Conservation (phyloP, 1,140 invertebrate species). For the Scaptomyza graminum region DNA sequence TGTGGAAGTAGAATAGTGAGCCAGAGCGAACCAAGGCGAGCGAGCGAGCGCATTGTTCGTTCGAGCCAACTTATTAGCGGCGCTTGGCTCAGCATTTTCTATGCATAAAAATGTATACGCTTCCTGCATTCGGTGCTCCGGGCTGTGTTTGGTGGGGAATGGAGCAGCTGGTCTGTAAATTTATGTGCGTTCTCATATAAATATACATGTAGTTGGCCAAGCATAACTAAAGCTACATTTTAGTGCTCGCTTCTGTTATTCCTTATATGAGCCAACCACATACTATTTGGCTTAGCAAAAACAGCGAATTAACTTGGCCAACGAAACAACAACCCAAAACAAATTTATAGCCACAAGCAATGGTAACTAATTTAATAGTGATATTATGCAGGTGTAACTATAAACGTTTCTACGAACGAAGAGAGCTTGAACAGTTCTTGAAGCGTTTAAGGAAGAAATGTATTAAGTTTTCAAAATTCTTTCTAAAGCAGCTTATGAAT, state of each 20-base stretch:
- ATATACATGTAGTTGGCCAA: constrained; percentile 61
- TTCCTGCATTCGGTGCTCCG: constrained; percentile 19
- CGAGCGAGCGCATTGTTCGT: constrained; percentile 49
- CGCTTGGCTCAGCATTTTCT: constrained; percentile 69
- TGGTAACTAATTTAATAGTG: constrained; percentile 30
- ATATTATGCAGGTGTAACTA: neutral
- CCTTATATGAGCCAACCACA: constrained; percentile 20
- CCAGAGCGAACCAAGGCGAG: constrained; percentile 20
- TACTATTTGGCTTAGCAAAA: constrained; percentile 60
- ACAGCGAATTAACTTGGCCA: constrained; percentile 67
- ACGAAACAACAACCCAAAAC: constrained; percentile 13
- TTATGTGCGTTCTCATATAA: constrained; percentile 68
- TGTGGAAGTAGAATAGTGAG: constrained; percentile 12
- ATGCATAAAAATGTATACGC: constrained; percentile 76
- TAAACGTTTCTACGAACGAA: constrained; percentile 5
- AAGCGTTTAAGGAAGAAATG: too few species aligned
- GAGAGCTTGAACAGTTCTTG: neutral
- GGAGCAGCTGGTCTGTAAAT: constrained; percentile 40
- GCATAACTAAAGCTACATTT: constrained; percentile 66
- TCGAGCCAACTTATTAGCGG: constrained; percentile 72
- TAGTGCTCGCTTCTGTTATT: constrained; percentile 41
- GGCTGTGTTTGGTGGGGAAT: constrained; percentile 2
- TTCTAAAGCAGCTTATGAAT: neutral
- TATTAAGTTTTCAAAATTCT: neutral
- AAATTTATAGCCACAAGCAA: constrained; percentile 8